These are phyloP conservation scores for Urocynchramus pylzowi DNA, from an alignment of 2,113 vertebrate genomes.

Conservation along the genomic window DNA sequence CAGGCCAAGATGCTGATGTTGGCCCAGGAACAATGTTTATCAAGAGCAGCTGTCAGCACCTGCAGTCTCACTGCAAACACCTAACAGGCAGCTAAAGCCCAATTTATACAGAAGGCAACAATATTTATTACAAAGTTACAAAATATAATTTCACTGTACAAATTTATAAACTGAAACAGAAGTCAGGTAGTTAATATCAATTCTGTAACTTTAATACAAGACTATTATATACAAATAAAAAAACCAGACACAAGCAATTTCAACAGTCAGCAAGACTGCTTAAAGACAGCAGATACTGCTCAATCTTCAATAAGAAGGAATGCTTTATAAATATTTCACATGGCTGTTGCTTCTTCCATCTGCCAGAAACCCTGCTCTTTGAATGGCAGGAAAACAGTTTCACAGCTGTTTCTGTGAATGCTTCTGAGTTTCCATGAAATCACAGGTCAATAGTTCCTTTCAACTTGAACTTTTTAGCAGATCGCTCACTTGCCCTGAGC, in stretches of 20 bases:
- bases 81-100: background rate
- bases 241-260: background rate
- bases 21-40: background rate
- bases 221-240: background rate
- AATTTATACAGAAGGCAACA: background rate
- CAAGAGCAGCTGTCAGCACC: background rate
- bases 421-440: background rate
- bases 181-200: background rate
- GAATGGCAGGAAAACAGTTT: background rate
- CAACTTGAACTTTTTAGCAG: constrained; percentile 92
- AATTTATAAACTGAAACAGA: background rate
- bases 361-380: background rate
- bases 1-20: background rate
- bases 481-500: constrained; percentile 88
- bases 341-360: background rate
- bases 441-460: constrained; percentile 89
- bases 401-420: background rate
- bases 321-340: background rate
- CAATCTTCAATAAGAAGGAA: background rate
- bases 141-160: background rate
- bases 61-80: background rate
- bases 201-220: background rate
- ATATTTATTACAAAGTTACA: background rate
- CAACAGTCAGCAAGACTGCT: background rate
- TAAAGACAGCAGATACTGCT: background rate